Evolutionary conservation across 2,888 invertebrate species (phyloP), one percentile per base, ranked within the genome.

Genomic region (Nymphalis polychloros): DNA sequence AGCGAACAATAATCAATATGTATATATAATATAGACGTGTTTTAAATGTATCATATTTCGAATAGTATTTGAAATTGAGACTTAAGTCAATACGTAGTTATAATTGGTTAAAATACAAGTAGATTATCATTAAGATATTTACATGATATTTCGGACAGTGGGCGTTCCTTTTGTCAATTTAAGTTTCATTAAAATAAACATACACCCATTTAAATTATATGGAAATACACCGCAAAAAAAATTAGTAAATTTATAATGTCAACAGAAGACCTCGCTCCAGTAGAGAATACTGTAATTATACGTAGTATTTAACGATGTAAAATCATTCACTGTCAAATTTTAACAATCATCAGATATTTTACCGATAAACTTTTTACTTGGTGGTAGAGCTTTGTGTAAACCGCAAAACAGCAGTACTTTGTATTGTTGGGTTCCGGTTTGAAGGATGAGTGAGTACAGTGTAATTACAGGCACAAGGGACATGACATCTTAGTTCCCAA

Each of bases 241-340:
- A 80, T 83, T 79, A 73, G 83, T 82, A 84, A 86, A 83, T 79
- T 76, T 77, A 70, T 89, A 91, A 91, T 90, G 89, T 84, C 90
- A 87, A 81, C 76, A 66, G 68, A 71, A 78, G 81, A 78, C 89
- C 89, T 88, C 83, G 88, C 88, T 87, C 85, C 83, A 83, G 81
- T 86, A 86, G 83, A 84, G 73, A 74, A 70, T 78, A 80, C 77
- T 74, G 83, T 83, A 86, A 89, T 89, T 86, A 88, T 82, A 83
- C 82, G 81, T 82, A 84, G 78, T 84, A 85, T 83, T 84, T 84
- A 80, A 78, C 71, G 78, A 73, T 76, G 27, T 74, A 72, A 69
- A 75, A 31, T 31, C 27, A 6, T 31, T 31, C 27, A 31, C 27
- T 6, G 27, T 31, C 27, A 6, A 31, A 31, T 6, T 31, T 31